Conservation (phyloP, 92 coral and sea anemone species). For the Parazoanthus swiftii region DNA sequence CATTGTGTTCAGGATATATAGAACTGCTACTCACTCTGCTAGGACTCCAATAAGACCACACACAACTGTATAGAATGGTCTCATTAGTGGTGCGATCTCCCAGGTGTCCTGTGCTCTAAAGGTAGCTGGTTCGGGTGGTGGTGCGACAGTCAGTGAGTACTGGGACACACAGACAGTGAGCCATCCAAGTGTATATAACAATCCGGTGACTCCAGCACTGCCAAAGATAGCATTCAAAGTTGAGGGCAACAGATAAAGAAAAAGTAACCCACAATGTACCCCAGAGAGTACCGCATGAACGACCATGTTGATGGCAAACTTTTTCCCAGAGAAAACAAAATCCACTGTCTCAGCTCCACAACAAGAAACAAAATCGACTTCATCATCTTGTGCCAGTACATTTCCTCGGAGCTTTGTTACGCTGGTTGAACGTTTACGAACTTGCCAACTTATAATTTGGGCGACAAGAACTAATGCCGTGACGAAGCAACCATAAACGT, state of each 20-base stretch:
- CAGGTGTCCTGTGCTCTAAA: slow-evolving; percentile 70
- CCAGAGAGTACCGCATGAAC: slow-evolving; percentile 73
- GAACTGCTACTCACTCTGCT: slow-evolving; percentile 60
- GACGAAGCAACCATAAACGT: slow-evolving; percentile 74
- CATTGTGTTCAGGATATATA: too few species aligned
- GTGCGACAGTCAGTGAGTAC: slow-evolving; percentile 73
- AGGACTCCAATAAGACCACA: slow-evolving; percentile 78
- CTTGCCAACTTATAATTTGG: slow-evolving; percentile 66
- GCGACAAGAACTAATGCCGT: slow-evolving; percentile 50
- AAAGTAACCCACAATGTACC: slow-evolving; percentile 66
- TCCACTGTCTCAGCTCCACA: slow-evolving; percentile 84
- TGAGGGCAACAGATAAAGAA: slow-evolving; percentile 81
- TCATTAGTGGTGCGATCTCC: slow-evolving; percentile 74
- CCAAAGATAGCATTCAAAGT: slow-evolving; percentile 57
- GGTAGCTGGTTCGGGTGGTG: slow-evolving; percentile 90
- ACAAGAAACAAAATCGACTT: slow-evolving; percentile 86
- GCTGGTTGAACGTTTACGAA: slow-evolving; percentile 56
- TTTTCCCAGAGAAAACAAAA: slow-evolving; percentile 81
- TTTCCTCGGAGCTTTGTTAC: slow-evolving; percentile 71
- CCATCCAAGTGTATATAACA: slow-evolving; percentile 78
- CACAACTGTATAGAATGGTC: slow-evolving; percentile 79
- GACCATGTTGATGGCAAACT: slow-evolving; percentile 57
- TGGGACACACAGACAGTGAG: slow-evolving; percentile 80
- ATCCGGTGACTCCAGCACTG: slow-evolving; percentile 62
- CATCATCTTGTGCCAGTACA: slow-evolving; percentile 87